These are phyloP conservation scores for Hyla sarda DNA, from an alignment of 2,113 vertebrate genomes.

Conservation along the genomic window DNA sequence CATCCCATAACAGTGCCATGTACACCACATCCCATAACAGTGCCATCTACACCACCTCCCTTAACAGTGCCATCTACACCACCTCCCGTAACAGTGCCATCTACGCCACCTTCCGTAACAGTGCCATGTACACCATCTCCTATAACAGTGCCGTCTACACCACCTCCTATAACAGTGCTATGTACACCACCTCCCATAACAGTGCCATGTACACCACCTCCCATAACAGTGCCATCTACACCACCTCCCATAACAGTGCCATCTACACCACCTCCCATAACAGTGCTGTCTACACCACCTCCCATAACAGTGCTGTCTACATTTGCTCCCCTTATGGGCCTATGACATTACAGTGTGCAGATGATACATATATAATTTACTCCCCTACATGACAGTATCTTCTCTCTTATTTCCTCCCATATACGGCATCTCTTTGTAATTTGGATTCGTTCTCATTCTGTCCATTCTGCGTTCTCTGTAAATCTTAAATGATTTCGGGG, in stretches of 20 bases:
- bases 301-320: background rate
- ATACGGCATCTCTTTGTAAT: background rate
- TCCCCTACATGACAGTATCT: background rate
- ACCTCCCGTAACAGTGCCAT: background rate
- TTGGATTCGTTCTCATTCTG: background rate
- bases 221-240: background rate
- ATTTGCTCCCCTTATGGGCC: background rate
- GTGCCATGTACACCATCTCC: no score
- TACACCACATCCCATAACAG: no score
- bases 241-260: background rate
- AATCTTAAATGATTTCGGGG: conserved; percentile 3
- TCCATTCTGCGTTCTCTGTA: background rate
- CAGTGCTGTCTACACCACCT: background rate
- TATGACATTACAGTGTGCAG: background rate
- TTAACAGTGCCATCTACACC: no score
- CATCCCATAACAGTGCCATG: no score
- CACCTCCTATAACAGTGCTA: background rate
- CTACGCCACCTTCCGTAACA: no score
- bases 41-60: no score
- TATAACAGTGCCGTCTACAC: background rate
- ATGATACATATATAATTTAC: no score
- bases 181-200: background rate
- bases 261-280: background rate
- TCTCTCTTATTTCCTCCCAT: background rate
- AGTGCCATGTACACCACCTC: background rate